Evolutionary conservation across 2,113 vertebrate species (phyloP), one percentile per base, ranked within the genome.

Genomic region (Triplophysa rosa): DNA sequence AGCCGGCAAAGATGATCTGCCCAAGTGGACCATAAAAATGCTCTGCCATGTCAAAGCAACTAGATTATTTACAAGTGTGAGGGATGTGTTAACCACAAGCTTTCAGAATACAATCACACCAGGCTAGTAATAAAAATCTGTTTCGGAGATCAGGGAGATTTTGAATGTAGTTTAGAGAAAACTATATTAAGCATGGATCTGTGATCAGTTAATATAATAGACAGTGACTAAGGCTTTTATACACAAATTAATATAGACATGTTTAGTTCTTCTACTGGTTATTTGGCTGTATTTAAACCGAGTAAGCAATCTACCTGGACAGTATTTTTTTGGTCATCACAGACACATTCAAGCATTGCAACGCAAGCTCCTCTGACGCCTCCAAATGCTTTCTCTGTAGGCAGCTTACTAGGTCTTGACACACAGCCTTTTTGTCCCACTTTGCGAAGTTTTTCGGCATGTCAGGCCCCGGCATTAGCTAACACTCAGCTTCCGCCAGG

Each of bases 381-480:
- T 13, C 8, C 21, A 23, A 42, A 2, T 10, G n/a, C 16, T 59
- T n/a, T 59, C 54, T 24, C 5, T 1, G n/a, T 11, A 37, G 3
- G 58, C n/a, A 17, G n/a, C 56, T 59, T n/a, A 13, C 14, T 29
- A 13, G 24, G 23, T 63, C 49, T 63, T 47, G 49, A 40, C 19
- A 37, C 49, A 56, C 26, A 58, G 59, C 59, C 23, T 75, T 75
- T 75, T 40, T 49, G 40, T 54, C 45, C 24, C 58, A 71, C 74
- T 77, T 77, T 77, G 26, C 19, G 45, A 70, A 79, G 59, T 62
- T 79, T 67, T 42, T 67, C 74, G 12, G 42, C 19, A 66, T 16
- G 26, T 77, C 62, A 26, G 74, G 73, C 23, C 71, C 61, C 74
- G 74, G 74, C 74, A 64, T 77, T 37, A 49, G 61, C 74, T 1